Base-by-base conservation (phyloP, 2,888 invertebrate genomes). In the Apodemia hepburni region DNA sequence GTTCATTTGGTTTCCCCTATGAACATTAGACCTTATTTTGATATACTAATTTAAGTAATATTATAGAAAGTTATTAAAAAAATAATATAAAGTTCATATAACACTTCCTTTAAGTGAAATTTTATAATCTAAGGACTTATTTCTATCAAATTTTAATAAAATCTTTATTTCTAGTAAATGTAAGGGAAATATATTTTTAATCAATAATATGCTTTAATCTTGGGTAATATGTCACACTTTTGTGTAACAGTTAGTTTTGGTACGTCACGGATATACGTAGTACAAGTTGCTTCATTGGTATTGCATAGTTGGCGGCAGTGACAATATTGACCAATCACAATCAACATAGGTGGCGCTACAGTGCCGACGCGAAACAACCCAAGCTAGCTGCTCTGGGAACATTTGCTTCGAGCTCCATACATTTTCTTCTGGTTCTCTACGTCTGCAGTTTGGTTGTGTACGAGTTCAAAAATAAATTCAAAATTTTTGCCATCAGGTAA, bases 401-500 rank as follows among this genome's bases (percentile, higher is more conserved):
- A 74, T 91, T 54, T 87, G 84, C 88, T 88, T 88, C 84, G 88
- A 87, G 89, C 90, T 82, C 87, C 92, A 91, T 92, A 92, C 92
- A 92, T 90, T 92, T 89, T 87, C 91, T 91, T 92, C 89, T 87
- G 87, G 87, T 84, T 89, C 90, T 87, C 87, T 90, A 89, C 89
- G 88, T 88, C 85, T 90, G 85, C 88, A 88, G 91, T 91, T 91
- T 90, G 89, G 90, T 91, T 88, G 90, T 89, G 86, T 81, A 87
- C 87, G 83, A 88, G 89, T 89, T 89, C 85, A 87, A 90, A 90
- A 88, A 89, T 87, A 79, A 84, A 82, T 91, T 90, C 89, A 90
- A 90, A 91, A 92, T 89, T 90, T 89, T 90, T 87, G 90, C 91
- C 84, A 87, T 90, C 84, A 90, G 92, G 92, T 92, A 82, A 90